Base-by-base conservation (phyloP, 1,140 invertebrate species). In the Chymomyza costata region DNA sequence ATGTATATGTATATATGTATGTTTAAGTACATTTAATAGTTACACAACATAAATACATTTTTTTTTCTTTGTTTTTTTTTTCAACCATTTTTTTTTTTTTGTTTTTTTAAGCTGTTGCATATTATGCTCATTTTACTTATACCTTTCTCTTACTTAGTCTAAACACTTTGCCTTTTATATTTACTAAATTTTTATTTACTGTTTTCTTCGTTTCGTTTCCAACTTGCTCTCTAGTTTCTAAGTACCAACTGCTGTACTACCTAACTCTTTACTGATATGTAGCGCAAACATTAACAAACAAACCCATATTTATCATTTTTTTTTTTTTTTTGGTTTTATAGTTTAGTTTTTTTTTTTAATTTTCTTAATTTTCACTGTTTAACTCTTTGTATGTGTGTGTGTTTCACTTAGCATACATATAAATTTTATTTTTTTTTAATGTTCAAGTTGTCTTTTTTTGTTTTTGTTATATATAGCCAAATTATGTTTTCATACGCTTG, bases 231-330 rank as follows among this genome's bases (percentile, higher is more conserved):
- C 63, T 71, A 74, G 57, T 63, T 62, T 65, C 69, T 68, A 81
- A 52, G 50, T 71, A 71, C 73, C 69, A 78, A 67, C 71, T 14
- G 13, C 32, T 14, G 8, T 38, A 38, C 35, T 80, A 80, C 60
- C 54, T 81, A 74, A 81, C 74, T 80, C 74, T 74, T 82, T 74
- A 70, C 76, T 84, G 82, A 84, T 84, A 84, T 84, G 82, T 84
- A 82, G 82, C 76, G 82, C 82, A 84, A 84, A 84, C 82, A 82
- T 84, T 80, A 84, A 84, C 82, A 84, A 84, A 84, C 82, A 84
- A 83, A 83, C 81, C 80, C 73, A 83, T 81, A 81, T 71, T 81
- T 81, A 81, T 71, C 82, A 63, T 80, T 65, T 66, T 71, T 69
- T 44, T 58, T 64, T 51, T 51, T 50, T 30, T 19, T 21, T 30